Conservation (phyloP, 2,888 invertebrate genomes). For the Tolmerus cingulatus region DNA sequence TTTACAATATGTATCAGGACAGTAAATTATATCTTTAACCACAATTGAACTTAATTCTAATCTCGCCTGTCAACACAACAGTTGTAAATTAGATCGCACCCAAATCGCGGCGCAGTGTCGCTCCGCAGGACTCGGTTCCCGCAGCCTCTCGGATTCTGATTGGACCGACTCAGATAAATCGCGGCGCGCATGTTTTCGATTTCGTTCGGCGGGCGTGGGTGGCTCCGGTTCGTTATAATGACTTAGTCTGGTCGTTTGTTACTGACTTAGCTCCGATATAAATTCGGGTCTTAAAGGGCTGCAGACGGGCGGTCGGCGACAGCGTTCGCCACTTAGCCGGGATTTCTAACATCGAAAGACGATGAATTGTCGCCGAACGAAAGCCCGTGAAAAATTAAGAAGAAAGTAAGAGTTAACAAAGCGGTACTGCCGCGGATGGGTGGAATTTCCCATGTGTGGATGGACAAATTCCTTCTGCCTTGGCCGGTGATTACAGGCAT, state of each 20-base stretch:
- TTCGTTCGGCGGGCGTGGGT: slow-evolving; percentile 38
- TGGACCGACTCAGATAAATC: slow-evolving; percentile 32
- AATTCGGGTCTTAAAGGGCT: slow-evolving; percentile 17
- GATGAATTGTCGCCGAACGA: not conserved
- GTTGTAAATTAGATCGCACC: slow-evolving; percentile 45
- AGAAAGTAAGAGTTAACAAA: slow-evolving; percentile 5
- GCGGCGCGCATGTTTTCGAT: slow-evolving; percentile 44
- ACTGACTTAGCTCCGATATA: slow-evolving; percentile 8
- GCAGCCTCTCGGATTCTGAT: slow-evolving; percentile 5
- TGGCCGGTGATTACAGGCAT: not conserved
- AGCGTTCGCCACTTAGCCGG: slow-evolving; percentile 1
- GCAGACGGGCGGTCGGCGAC: not conserved
- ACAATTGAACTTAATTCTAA: slow-evolving; percentile 45
- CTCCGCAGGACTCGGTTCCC: not conserved
- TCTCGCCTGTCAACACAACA: slow-evolving; percentile 39
- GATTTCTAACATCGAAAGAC: not conserved
- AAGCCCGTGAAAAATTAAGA: not conserved
- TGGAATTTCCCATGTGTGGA: not conserved
- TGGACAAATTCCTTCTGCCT: not conserved
- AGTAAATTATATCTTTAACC: slow-evolving; percentile 37
- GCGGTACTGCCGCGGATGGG: not conserved
- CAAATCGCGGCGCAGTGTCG: slow-evolving; percentile 10
- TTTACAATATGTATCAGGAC: not conserved
- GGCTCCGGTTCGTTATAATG: slow-evolving; percentile 11
- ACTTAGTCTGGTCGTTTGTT: not conserved